Conservation (phyloP, 2,888 invertebrate species). For the Eupithecia subfuscata region DNA sequence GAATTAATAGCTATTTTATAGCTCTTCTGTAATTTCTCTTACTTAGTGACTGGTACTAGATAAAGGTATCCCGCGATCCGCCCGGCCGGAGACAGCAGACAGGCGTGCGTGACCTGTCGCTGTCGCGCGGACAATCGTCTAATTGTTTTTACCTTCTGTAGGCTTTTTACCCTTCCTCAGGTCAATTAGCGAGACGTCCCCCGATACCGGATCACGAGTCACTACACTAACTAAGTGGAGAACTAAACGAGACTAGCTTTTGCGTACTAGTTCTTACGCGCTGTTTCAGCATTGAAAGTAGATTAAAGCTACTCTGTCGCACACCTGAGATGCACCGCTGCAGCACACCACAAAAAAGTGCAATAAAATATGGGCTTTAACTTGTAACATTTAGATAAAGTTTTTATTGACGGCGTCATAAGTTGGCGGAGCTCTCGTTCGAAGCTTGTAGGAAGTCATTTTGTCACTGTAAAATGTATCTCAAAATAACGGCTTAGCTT, state of each 20-base stretch:
- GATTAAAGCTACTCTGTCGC: neutral
- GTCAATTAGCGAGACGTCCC: conserved; percentile 7
- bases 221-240: neutral
- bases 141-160: neutral
- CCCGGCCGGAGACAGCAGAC: neutral
- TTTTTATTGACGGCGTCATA: too few relatives aligned
- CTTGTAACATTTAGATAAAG: too few relatives aligned
- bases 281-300: neutral
- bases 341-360: too few relatives aligned
- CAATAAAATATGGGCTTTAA: too few relatives aligned
- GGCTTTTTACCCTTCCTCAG: neutral
- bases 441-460: too few relatives aligned
- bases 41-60: neutral
- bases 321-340: too few relatives aligned
- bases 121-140: neutral
- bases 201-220: neutral
- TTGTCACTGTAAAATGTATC: too few relatives aligned
- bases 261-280: neutral
- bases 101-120: neutral
- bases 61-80: neutral
- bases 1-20: neutral
- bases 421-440: too few relatives aligned
- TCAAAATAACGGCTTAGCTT: too few relatives aligned
- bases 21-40: neutral
- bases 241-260: neutral